Base-by-base conservation (phyloP, 2,888 invertebrate species). In the Tipula helvola region DNA sequence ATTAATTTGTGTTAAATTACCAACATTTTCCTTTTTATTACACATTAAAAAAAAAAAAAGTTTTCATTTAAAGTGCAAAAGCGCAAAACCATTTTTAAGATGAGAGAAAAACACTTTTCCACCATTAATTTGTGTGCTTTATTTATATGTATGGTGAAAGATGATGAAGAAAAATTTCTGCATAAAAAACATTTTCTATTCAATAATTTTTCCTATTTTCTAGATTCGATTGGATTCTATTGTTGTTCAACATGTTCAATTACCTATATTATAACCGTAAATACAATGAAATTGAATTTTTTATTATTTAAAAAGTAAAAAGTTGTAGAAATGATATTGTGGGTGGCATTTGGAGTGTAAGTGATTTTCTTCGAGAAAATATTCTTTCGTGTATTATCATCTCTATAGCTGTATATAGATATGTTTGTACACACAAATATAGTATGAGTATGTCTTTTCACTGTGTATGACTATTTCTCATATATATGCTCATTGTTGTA, bases 221-320 rank as follows among this genome's bases (percentile, higher is more conserved):
- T 71, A 28, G 12, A 71, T 28, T 71, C 71, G 71, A 28, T 71
- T 71, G 28, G 13, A 28, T 28, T 71, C 71, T 13, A 71, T 71
- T 71, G 71, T 71, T n/a, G 71, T 71, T 71, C 71, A 71, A 71
- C 71, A 71, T 71, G 71, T 71, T 71, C 71, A 71, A 71, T 71
- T 71, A 71, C 71, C 71, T 71, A 71, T 71, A 71, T 71, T 28
- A 71, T 71, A 71, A 71, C 8, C 71, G 71, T 71, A 71, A 28
- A 71, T 71, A 71, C 71, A 71, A 71, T 71, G 71, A 71, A 71
- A 71, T 28, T 71, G 71, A 71, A 71, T 71, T 28, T 71, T 28
- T 28, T 71, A 10, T 71, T 71, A 71, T 71, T 71, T 18, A 28
- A 71, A 71, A 71, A 71, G 71, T 71, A 71, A 71, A 71, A 28